These are phyloP conservation scores for Teleopsis dalmanni DNA, from an alignment of 1,140 invertebrate species.

Conservation along the genomic window DNA sequence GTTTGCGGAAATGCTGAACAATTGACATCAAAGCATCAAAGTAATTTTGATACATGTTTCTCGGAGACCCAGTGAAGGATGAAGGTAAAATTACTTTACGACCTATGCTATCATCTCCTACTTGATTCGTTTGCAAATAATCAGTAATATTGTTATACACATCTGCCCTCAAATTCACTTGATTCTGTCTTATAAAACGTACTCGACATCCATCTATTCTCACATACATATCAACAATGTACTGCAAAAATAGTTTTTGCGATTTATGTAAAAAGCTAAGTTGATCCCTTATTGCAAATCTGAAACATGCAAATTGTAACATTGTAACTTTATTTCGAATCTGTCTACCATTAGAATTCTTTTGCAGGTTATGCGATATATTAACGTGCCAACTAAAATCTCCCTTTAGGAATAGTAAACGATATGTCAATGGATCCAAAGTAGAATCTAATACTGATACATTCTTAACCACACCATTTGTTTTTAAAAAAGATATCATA, in stretches of 20 bases:
- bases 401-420: no score
- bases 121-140: background rate
- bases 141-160: background rate
- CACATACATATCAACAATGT: background rate
- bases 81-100: background rate
- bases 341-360: no score
- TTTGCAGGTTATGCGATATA: no score
- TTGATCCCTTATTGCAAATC: background rate
- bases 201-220: background rate
- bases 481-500: no score
- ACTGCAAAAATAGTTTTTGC: background rate
- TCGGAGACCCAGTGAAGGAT: background rate
- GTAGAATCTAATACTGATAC: no score
- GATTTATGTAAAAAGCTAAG: background rate
- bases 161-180: background rate
- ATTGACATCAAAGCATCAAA: background rate
- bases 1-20: background rate
- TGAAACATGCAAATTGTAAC: background rate
- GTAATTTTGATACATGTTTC: background rate
- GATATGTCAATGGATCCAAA: no score
- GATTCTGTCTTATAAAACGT: background rate
- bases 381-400: no score
- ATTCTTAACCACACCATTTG: no score
- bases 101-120: background rate
- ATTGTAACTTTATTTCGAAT: background rate